Evolutionary conservation across 2,797 vertebrate genomes (phyloP).

Genomic region (Pelobates cultripes): DNA sequence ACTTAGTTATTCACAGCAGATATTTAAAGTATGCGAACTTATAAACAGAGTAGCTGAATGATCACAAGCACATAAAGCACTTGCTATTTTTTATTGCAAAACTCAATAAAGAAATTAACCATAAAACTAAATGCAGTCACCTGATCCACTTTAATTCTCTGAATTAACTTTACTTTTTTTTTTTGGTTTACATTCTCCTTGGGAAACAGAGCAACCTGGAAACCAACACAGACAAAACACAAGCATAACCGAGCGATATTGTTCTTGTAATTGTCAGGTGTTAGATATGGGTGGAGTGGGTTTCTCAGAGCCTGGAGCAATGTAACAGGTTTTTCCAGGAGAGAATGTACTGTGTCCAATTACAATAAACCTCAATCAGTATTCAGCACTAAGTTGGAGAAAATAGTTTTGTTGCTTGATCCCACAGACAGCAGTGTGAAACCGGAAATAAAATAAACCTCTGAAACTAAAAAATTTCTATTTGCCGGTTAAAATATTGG

Average conservation of each 20-base stretch:
- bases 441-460: too few species aligned
- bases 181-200: slow-evolving; percentile 4
- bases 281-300: slow-evolving; percentile 5
- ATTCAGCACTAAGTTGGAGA: neutral
- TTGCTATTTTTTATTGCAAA: neutral
- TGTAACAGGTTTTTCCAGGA: slow-evolving; percentile 27
- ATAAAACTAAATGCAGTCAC: neutral
- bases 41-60: too few species aligned
- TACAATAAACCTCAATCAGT: neutral
- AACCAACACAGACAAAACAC: neutral
- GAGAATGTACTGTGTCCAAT: slow-evolving; percentile 1
- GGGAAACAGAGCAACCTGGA: slow-evolving; percentile 9
- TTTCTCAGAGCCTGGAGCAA: slow-evolving; percentile 6
- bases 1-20: too few species aligned
- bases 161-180: neutral
- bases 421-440: too few species aligned
- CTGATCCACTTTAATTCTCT: neutral
- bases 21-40: too few species aligned
- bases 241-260: slow-evolving; percentile 2
- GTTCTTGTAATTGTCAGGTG: neutral
- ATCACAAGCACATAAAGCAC: too few species aligned
- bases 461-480: too few species aligned
- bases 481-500: too few species aligned
- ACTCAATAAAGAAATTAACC: neutral
- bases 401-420: too few species aligned